These are phyloP conservation scores for Netelia inedita DNA, from an alignment of 2,888 invertebrate genomes.

Conservation along the genomic window DNA sequence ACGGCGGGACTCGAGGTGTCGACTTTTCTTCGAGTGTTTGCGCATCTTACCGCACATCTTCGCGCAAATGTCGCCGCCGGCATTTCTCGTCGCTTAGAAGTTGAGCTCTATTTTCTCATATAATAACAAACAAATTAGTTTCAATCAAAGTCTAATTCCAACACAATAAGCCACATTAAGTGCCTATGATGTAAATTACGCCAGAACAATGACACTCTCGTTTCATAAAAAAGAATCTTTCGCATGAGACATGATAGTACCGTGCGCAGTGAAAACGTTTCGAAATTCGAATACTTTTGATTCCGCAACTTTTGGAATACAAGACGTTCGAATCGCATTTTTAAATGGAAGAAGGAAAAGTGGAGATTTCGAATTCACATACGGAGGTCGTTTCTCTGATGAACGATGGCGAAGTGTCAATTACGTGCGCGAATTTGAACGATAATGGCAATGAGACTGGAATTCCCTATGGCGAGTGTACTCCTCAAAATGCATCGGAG, in stretches of 20 bases:
- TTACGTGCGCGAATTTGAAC: slow-evolving; percentile 35
- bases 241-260: slow-evolving; percentile 52
- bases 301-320: slow-evolving; percentile 2
- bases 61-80: too few species aligned
- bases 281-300: slow-evolving; percentile 6
- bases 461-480: slow-evolving; percentile 56
- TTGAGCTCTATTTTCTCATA: neutral
- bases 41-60: too few species aligned
- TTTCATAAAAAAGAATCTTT: neutral
- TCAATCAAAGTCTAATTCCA: neutral
- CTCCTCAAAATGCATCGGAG: slow-evolving; percentile 74
- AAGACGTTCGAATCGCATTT: slow-evolving; percentile 14
- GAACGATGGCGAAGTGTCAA: slow-evolving; percentile 38
- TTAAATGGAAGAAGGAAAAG: slow-evolving; percentile 65
- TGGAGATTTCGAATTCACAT: slow-evolving; percentile 49
- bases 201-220: neutral
- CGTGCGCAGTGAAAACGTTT: neutral
- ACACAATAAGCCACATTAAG: neutral
- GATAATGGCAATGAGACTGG: slow-evolving; percentile 42
- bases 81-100: too few species aligned
- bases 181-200: neutral
- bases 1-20: too few species aligned
- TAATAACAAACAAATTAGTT: neutral
- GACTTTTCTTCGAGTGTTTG: too few species aligned
- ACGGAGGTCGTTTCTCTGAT: slow-evolving; percentile 50